phyloP scores from a whole-genome alignment of 2,797 vertebrate genomes.

The Tangara arthus region DNA sequence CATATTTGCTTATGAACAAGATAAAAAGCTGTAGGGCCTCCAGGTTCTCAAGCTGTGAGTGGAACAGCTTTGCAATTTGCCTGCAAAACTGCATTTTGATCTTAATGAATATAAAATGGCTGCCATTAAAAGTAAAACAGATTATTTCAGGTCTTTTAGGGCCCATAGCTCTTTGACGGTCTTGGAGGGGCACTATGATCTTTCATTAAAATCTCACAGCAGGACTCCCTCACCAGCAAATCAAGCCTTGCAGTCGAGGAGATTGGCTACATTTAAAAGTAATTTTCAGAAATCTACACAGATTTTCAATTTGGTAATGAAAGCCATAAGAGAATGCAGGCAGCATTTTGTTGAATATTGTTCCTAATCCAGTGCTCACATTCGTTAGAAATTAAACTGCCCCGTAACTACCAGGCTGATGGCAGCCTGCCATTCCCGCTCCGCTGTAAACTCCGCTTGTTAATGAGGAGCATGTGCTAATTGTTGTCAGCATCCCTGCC shows the following conservation, averaged over 20 bases:
- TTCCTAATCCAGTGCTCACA: constrained; percentile 79
- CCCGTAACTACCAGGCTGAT: constrained; percentile 76
- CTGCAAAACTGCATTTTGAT: constrained; percentile 97
- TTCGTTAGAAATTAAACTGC: constrained; percentile 83
- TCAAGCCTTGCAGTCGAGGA: constrained; percentile 88
- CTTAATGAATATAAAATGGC: constrained; percentile 99
- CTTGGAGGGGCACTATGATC: constrained; percentile 98
- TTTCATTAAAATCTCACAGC: constrained; percentile 98
- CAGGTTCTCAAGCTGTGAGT: constrained; percentile 95
- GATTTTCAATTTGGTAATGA: constrained; percentile 94
- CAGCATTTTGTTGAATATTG: constrained; percentile 82
- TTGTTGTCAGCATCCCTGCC: constrained; percentile 86
- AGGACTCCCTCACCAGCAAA: constrained; percentile 88
- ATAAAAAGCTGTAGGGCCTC: constrained; percentile 90
- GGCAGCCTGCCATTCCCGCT: constrained; percentile 87
- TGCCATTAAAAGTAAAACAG: constrained; percentile 97
- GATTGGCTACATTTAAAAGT: constrained; percentile 97
- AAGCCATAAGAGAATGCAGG: constrained; percentile 87
- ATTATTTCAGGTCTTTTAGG: constrained; percentile 94
- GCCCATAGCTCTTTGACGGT: constrained; percentile 94
- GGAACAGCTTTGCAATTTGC: constrained; percentile 99
- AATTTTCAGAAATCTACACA: constrained; percentile 98
- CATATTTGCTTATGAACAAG: constrained; percentile 90
- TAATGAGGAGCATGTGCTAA: constrained; percentile 98
- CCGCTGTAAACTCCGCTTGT: constrained; percentile 91